phyloP scores from a whole-genome alignment of 2,797 vertebrate genomes.

The Martes flavigula region DNA sequence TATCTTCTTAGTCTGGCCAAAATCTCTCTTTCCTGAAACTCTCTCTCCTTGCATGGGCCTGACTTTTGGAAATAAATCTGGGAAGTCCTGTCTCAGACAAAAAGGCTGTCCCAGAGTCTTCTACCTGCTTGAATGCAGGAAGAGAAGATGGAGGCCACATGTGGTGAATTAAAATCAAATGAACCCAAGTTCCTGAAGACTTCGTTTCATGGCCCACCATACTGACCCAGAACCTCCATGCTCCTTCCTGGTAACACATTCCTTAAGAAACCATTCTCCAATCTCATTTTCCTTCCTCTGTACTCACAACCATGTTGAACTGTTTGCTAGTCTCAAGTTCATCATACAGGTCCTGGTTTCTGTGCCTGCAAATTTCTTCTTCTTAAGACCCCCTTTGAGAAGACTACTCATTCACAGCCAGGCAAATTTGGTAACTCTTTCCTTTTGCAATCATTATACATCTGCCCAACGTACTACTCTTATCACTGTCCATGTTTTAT shows the following conservation, averaged over 20 bases:
- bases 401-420: neutral
- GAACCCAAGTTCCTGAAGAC: neutral
- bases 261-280: neutral
- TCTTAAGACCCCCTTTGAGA: neutral
- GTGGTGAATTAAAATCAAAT: neutral
- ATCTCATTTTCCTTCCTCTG: neutral
- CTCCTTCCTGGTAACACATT: neutral
- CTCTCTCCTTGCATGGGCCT: neutral
- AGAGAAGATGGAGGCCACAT: neutral
- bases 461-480: neutral
- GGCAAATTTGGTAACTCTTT: neutral
- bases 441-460: neutral
- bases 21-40: neutral
- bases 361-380: neutral
- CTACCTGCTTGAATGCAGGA: neutral
- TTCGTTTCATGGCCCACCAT: neutral
- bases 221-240: neutral
- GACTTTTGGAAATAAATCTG: neutral
- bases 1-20: neutral
- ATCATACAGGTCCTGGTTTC: neutral
- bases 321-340: neutral
- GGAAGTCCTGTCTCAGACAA: neutral
- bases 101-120: neutral
- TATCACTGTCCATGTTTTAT: neutral
- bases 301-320: neutral